These are phyloP conservation scores for Promerops cafer DNA, from an alignment of 2,113 vertebrate genomes.

Conservation along the genomic window DNA sequence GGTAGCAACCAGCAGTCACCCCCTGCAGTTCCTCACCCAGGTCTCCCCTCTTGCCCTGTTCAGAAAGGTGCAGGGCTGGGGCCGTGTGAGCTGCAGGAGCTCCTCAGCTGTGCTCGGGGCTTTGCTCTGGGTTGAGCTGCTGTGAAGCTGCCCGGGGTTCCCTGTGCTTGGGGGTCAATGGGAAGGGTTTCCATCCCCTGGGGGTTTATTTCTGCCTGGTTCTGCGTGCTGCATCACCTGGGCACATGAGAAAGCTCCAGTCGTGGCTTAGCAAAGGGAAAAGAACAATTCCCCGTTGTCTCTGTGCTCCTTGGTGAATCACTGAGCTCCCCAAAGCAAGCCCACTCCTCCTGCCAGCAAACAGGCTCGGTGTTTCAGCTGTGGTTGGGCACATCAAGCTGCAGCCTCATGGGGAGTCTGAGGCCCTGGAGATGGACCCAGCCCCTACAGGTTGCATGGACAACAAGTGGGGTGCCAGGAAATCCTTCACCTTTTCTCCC, in stretches of 20 bases:
- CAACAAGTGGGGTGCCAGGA: background rate
- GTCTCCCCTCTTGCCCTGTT: background rate
- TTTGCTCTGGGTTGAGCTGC: too few relatives aligned
- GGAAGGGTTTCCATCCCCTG: background rate
- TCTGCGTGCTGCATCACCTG: background rate
- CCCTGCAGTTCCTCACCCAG: slow-evolving; percentile 37
- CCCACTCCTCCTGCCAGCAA: background rate
- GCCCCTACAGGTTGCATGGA: background rate
- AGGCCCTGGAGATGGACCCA: background rate
- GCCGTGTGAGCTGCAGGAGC: background rate
- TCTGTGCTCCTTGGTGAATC: background rate
- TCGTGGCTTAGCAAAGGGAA: background rate
- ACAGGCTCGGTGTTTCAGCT: background rate
- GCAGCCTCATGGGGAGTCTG: background rate
- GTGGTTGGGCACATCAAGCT: background rate
- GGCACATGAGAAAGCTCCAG: background rate
- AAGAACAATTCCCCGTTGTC: background rate
- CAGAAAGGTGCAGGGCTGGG: background rate
- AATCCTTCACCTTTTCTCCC: background rate
- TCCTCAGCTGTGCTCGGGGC: background rate
- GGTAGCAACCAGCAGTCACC: slow-evolving; percentile 20
- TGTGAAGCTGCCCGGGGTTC: background rate
- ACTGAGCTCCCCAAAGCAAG: background rate
- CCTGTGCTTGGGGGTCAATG: background rate
- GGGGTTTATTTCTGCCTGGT: background rate